Percentiles rank a stretch among this genome's conserved stretches.
Evolutionary conservation across 1,140 invertebrate genomes (phyloP).

Genomic region (Diachasmimorpha longicaudata): DNA sequence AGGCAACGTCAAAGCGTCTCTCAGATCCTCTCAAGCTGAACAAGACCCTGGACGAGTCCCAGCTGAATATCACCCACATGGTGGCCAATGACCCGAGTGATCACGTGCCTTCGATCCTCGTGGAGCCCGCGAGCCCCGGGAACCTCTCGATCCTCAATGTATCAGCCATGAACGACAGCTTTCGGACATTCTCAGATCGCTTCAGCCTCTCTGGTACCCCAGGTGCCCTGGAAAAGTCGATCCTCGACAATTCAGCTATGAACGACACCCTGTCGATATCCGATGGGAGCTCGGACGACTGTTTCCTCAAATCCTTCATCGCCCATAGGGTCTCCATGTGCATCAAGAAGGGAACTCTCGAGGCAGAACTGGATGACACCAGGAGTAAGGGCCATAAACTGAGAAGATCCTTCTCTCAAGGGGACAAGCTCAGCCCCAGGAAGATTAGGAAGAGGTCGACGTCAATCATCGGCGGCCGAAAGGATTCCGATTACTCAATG

Average conservation of each 20-base stretch:
- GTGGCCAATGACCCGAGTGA: neutral
- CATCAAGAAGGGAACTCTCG: constrained; percentile 16
- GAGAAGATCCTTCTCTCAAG: constrained; percentile 41
- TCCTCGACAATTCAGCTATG: constrained; percentile 47
- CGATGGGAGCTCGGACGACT: constrained; percentile 17
- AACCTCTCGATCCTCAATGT: neutral
- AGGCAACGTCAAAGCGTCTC: constrained; percentile 30
- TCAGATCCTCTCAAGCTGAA: constrained; percentile 38
- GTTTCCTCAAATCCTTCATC: constrained; percentile 13
- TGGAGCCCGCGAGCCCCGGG: neutral
- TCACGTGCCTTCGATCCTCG: neutral
- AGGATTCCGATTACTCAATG: constrained; percentile 9
- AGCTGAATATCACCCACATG: neutral
- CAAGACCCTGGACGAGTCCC: constrained; percentile 39
- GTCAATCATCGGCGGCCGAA: constrained; percentile 21
- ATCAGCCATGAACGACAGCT: constrained; percentile 33
- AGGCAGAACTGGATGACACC: neutral
- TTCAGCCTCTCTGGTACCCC: neutral
- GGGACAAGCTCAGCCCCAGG: constrained; percentile 22
- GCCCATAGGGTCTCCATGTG: constrained; percentile 12
- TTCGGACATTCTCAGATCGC: constrained; percentile 32
- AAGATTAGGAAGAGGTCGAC: constrained; percentile 22
- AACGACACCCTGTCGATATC: constrained; percentile 45
- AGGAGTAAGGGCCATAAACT: constrained; percentile 13
- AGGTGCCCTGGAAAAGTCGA: constrained; percentile 34